These are phyloP conservation scores for Cantharis rufa DNA, from an alignment of 2,888 invertebrate species.

Conservation along the genomic window DNA sequence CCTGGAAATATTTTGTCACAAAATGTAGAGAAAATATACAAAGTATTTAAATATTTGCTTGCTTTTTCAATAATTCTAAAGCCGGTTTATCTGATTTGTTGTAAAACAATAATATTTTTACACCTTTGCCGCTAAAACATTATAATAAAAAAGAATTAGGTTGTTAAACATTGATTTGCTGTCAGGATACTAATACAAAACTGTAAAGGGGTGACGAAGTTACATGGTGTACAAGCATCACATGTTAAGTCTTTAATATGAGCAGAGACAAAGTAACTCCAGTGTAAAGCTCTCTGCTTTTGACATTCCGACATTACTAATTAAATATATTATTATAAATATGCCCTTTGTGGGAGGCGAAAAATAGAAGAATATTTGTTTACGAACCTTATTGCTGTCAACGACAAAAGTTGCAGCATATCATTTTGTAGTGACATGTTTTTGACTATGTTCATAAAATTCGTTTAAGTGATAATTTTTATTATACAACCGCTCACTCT, in stretches of 20 bases:
- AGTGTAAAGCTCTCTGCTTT: constrained; percentile 53
- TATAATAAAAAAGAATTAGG: neutral
- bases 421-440: constrained; percentile 15
- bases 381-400: constrained; percentile 20
- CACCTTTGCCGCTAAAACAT: neutral
- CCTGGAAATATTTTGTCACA: too few relatives aligned
- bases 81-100: neutral
- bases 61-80: neutral
- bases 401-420: constrained; percentile 17
- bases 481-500: neutral
- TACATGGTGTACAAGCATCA: constrained; percentile 36
- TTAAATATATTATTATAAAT: constrained; percentile 55
- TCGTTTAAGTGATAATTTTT: neutral
- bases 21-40: too few relatives aligned
- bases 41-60: too few relatives aligned
- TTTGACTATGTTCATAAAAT: constrained; percentile 6
- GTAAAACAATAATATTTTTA: neutral
- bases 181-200: constrained; percentile 6
- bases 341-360: constrained; percentile 45
- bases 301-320: constrained; percentile 53
- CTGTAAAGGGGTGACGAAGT: constrained; percentile 15
- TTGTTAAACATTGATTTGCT: constrained; percentile 3
- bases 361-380: constrained; percentile 52
- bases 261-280: constrained; percentile 51
- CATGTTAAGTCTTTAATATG: constrained; percentile 42